Evolutionary conservation across 2,797 vertebrate species (phyloP).

Genomic region (Paratrypauchen microcephalus): DNA sequence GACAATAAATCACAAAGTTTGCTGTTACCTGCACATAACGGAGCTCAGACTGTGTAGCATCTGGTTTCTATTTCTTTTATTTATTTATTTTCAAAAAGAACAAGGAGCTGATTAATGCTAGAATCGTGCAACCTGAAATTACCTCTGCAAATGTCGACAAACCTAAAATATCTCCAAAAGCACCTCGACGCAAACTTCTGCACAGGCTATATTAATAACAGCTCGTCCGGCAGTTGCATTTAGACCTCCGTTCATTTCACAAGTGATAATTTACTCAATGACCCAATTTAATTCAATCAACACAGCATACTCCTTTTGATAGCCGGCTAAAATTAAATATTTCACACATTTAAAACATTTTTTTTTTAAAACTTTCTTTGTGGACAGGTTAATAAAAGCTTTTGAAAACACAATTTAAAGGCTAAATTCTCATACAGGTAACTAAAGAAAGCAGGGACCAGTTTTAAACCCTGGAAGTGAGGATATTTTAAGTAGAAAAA

Average conservation of each 20-base stretch:
- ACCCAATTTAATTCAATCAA: constrained; percentile 14
- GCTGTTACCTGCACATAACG: background rate
- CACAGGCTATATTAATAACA: background rate
- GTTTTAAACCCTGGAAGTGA: too few relatives aligned
- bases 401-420: constrained; percentile 2
- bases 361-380: constrained; percentile 7
- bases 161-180: background rate
- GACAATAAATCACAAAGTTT: constrained; percentile 8
- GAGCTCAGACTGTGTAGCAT: background rate
- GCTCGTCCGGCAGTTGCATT: background rate
- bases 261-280: constrained; percentile 15
- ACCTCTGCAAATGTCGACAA: constrained; percentile 1
- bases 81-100: background rate
- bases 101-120: background rate
- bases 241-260: constrained; percentile 1
- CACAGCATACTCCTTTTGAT: background rate
- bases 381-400: constrained; percentile 25
- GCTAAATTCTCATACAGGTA: too few relatives aligned
- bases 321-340: constrained; percentile 22
- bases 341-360: constrained; percentile 25
- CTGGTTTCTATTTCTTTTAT: background rate
- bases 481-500: too few relatives aligned
- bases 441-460: too few relatives aligned
- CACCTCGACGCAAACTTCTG: background rate
- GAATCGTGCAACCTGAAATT: background rate